Base-by-base conservation (phyloP, 2,113 vertebrate species). In the Hucho hucho region DNA sequence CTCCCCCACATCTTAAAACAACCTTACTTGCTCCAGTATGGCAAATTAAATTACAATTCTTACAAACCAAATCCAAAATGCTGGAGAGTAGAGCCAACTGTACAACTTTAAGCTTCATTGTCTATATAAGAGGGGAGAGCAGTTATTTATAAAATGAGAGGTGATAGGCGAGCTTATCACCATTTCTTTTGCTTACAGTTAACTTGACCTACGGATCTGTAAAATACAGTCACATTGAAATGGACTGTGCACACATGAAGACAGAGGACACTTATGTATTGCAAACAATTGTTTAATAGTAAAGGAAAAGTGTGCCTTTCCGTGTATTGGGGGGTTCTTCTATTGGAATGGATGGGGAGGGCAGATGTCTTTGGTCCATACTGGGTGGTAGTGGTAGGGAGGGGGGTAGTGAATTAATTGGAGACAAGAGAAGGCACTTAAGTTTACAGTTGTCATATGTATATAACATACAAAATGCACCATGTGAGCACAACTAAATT, bases 371-470 rank as follows among this genome's bases (percentile, higher is more conserved):
- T 93, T 94, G 93, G 92, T 93, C 92, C 92, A 87, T 87, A 89
- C 56, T 89, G 76, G 47, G 64, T 81, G 86, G 79, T 81, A 82
- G 76, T 37, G 37, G 37, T 43, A 77, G 58, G 58, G 58, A 22
- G 18, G 58, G 2, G 58, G 64, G 74, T 79, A 64, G 75, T 78
- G 64, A 63, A 84, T 81, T 70, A 75, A 72, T 80, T 68, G 86
- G 85, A 84, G 82, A 91, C 79, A 76, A 92, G 89, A 92, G 87
- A 93, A 94, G 93, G 93, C 93, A 94, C 93, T 94, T 94, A 83
- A 92, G 91, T 91, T 92, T 91, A 92, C 90, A 90, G 91, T 89
- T 86, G 87, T 92, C 86, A 37, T 47, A 86, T 90, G 88, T 89
- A 88, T 83, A 90, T 90, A 87, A 87, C 88, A 89, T 91, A 91